Base-by-base conservation (phyloP, 2,888 invertebrate genomes). In the Malachius bipustulatus region DNA sequence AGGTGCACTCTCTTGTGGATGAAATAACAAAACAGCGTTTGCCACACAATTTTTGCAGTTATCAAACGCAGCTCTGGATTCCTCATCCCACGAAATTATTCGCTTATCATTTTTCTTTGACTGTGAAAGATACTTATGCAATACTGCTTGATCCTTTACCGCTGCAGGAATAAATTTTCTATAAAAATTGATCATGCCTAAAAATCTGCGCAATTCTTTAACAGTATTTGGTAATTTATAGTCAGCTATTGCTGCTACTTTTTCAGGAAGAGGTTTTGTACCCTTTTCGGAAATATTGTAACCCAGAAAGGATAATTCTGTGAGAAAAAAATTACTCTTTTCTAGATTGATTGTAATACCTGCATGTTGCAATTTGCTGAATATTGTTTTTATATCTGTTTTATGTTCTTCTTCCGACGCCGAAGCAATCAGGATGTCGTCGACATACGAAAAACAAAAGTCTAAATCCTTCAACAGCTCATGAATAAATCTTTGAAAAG, bases 401-500 rank as follows among this genome's bases (percentile, higher is more conserved):
- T n/a, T n/a, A n/a, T n/a, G n/a, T n/a, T n/a, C n/a, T 31, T 31
- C 37, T 4, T 38, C 32, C 6, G 14, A 4, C 14, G 44, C 41
- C 14, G 45, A 44, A 8, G 48, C 41, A 8, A 66, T 33, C 4
- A 59, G 35, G 24, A 58, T 47, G 37, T 59, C 57, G 19, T 61
- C 58, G 0, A 61, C 28, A 32, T 57, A 61, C 0, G 43, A 26
- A 35, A 50, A 47, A 31, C 37, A 39, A 33, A 62, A 54, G 14
- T 54, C 54, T 1, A 54, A 27, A 4, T 38, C 44, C 14, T 44
- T 16, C 6, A 47, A 31, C 3, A 54, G 43, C 4, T 46, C 40
- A 31, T 60, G 45, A 33, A 60, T 53, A 32, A 55, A 55, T 1
- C 55, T 39, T 36, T 58, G 55, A 37, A 60, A 62, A 1, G 54